Evolutionary conservation across 1,140 invertebrate genomes (phyloP).

Genomic region (Lineus longissimus): DNA sequence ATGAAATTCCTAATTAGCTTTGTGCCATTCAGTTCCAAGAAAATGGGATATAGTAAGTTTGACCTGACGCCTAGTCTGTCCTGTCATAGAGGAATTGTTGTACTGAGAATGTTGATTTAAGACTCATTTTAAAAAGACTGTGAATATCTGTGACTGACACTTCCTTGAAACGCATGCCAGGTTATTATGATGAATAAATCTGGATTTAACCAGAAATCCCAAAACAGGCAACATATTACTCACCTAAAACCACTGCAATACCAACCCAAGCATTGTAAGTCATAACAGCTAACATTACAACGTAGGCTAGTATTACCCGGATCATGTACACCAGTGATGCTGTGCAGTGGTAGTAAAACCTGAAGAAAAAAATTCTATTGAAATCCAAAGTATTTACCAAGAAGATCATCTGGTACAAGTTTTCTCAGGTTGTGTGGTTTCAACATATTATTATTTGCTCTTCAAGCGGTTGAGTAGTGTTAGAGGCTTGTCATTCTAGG

Average conservation of each 20-base stretch:
- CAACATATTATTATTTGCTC: background rate
- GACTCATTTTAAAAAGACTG: background rate
- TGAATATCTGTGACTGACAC: background rate
- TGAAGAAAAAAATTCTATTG: no score
- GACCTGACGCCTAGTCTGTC: background rate
- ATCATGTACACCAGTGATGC: constrained; percentile 72
- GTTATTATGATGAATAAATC: background rate
- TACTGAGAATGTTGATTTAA: background rate
- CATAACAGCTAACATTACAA: constrained; percentile 95
- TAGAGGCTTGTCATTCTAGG: background rate
- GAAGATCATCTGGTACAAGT: background rate
- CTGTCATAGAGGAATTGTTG: background rate
- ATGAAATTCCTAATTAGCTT: no score
- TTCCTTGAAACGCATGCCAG: background rate
- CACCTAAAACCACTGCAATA: constrained; percentile 76
- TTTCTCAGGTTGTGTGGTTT: background rate
- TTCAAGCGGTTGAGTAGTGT: background rate
- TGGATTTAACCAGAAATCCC: background rate
- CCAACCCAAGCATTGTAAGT: constrained; percentile 92
- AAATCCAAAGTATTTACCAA: no score
- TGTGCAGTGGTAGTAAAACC: constrained; percentile 16
- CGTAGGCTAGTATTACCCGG: constrained; percentile 82
- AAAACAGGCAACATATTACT: background rate
- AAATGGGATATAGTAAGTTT: background rate
- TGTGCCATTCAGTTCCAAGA: no score